These are phyloP conservation scores for Stenotaenia linearis DNA, from an alignment of 2,888 invertebrate genomes.

Conservation along the genomic window DNA sequence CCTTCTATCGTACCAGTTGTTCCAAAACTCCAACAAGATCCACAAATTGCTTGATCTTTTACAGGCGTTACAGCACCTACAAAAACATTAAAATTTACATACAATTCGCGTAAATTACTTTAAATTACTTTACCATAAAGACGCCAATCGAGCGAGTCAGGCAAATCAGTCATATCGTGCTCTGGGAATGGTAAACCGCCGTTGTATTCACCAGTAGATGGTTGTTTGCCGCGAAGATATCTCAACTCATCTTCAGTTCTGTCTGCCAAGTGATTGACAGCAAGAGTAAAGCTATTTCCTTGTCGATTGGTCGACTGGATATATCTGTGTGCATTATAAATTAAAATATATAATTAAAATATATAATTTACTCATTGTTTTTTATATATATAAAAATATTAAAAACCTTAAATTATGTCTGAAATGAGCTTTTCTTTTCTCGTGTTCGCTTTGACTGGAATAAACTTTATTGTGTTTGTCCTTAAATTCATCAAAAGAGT, in stretches of 20 bases:
- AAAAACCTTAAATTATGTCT: slow-evolving; percentile 77
- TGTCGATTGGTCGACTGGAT: slow-evolving; percentile 77
- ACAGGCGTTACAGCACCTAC: slow-evolving; percentile 86
- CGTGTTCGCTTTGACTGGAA: slow-evolving; percentile 59
- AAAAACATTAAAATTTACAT: no score
- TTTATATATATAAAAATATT: neutral
- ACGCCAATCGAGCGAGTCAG: slow-evolving; percentile 82
- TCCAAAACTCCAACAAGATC: slow-evolving; percentile 96
- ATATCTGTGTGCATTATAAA: no score
- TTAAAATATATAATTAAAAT: slow-evolving; percentile 29
- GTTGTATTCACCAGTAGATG: slow-evolving; percentile 56
- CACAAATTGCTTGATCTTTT: slow-evolving; percentile 95
- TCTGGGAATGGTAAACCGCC: slow-evolving; percentile 69
- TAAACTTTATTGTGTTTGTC: slow-evolving; percentile 66
- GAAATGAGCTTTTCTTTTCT: slow-evolving; percentile 67
- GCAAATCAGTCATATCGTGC: slow-evolving; percentile 54
- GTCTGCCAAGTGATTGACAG: slow-evolving; percentile 84
- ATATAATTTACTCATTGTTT: neutral
- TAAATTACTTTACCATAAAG: slow-evolving; percentile 54
- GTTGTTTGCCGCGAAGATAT: slow-evolving; percentile 62
- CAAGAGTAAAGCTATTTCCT: slow-evolving; percentile 63
- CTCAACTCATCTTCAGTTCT: slow-evolving; percentile 68
- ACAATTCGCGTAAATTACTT: neutral
- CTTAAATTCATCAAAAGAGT: slow-evolving; percentile 70
- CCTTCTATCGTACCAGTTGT: slow-evolving; percentile 90